phyloP scores from a whole-genome alignment of 1,140 invertebrate species.

The Solenopsis fugax region DNA sequence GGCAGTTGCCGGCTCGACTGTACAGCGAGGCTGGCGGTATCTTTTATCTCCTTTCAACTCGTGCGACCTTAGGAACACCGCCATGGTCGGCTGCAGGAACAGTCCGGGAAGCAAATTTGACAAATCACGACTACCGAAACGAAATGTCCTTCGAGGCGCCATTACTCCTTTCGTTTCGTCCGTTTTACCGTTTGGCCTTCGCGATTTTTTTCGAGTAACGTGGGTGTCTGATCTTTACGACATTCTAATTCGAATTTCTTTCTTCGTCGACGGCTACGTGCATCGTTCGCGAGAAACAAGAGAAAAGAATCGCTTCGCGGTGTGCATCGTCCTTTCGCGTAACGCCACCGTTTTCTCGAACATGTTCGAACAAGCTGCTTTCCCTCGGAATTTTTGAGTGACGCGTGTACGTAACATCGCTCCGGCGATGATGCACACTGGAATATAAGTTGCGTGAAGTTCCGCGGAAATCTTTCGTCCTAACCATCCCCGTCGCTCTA shows the following conservation, averaged over 20 bases:
- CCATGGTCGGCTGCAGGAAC: background rate
- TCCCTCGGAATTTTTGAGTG: conserved; percentile 40
- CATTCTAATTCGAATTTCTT: background rate
- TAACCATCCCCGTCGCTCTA: conserved; percentile 9
- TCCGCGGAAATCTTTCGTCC: conserved; percentile 42
- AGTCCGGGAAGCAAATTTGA: conserved; percentile 37
- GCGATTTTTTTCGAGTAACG: background rate
- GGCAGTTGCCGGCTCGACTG: conserved; percentile 43
- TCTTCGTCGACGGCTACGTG: background rate
- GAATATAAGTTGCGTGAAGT: conserved; percentile 46
- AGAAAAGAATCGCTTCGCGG: background rate
- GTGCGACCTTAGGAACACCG: conserved; percentile 41
- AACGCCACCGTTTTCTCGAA: conserved; percentile 8
- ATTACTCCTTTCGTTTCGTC: background rate
- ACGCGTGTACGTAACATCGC: conserved; percentile 24
- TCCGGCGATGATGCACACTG: conserved; percentile 48
- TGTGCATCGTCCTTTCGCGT: conserved; percentile 4
- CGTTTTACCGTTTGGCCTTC: background rate
- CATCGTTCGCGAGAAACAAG: background rate
- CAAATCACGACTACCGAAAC: conserved; percentile 32
- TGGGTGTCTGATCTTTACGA: background rate
- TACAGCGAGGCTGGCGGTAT: conserved; percentile 48
- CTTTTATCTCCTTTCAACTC: conserved; percentile 39
- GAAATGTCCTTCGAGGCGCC: background rate
- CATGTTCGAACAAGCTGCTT: conserved; percentile 45